Conservation (phyloP, 2,888 invertebrate species). For the Iselma pallidipennis region DNA sequence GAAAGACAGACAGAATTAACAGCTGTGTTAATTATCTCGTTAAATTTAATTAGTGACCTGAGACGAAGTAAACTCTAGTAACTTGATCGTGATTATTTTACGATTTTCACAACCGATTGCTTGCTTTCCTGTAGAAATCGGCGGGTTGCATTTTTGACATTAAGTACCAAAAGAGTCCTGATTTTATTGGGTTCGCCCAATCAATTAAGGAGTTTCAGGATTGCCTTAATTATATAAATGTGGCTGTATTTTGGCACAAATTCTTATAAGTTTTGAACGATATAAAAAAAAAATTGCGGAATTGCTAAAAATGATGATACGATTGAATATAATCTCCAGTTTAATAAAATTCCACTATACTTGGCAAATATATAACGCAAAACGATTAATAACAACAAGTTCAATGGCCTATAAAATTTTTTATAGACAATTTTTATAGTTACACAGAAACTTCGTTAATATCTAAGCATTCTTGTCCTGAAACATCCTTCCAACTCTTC, state of each 20-base stretch:
- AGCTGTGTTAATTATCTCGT: conserved; percentile 10
- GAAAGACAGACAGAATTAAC: not conserved
- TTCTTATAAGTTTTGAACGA: not conserved
- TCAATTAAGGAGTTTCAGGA: no score
- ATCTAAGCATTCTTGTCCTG: not conserved
- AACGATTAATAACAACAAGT: not conserved
- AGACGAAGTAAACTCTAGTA: conserved; percentile 3
- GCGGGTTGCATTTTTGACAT: no score
- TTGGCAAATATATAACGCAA: not conserved
- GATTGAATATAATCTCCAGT: not conserved
- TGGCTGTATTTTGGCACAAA: no score
- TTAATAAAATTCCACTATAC: not conserved
- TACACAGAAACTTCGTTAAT: not conserved
- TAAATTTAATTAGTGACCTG: not conserved
- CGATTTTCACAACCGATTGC: not conserved
- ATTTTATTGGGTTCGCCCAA: no score
- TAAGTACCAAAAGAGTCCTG: no score
- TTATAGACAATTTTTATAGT: not conserved
- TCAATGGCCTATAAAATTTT: not conserved
- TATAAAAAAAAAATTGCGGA: not conserved
- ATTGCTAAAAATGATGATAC: not conserved
- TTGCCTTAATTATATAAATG: no score
- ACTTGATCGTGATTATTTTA: not conserved
- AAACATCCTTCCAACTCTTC: not conserved
- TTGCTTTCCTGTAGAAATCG: not conserved